A percentile compares a stretch with the other conserved stretches of the same genome.
These are phyloP conservation scores for Tiliacea aurago DNA, from an alignment of 2,888 invertebrate species.

Conservation along the genomic window DNA sequence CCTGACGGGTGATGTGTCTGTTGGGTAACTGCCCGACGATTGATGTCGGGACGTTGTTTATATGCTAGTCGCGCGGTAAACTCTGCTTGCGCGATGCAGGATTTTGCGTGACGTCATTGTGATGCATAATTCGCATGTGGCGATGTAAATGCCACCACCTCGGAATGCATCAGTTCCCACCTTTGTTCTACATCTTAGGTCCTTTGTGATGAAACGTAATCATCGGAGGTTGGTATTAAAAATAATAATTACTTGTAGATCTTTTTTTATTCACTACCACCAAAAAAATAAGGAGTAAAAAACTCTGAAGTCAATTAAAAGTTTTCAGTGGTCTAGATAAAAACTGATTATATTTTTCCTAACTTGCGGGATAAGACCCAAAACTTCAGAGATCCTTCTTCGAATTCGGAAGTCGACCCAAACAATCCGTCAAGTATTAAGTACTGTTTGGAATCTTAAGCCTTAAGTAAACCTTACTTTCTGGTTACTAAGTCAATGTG, in stretches of 20 bases:
- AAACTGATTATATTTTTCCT: slow-evolving; percentile 9
- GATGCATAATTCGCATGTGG: too few relatives aligned
- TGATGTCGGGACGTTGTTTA: too few relatives aligned
- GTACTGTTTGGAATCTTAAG: slow-evolving; percentile 37
- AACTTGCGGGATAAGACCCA: background rate
- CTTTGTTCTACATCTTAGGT: background rate
- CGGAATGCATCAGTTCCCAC: too few relatives aligned
- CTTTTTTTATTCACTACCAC: background rate
- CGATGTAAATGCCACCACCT: too few relatives aligned
- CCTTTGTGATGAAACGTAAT: too few relatives aligned
- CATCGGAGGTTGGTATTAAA: background rate
- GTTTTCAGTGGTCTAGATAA: background rate
- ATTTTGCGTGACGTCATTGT: too few relatives aligned
- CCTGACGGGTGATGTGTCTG: too few relatives aligned
- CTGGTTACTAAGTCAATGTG: slow-evolving; percentile 7
- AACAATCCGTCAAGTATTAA: slow-evolving; percentile 49
- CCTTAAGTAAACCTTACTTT: slow-evolving; percentile 13
- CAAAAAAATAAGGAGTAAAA: background rate
- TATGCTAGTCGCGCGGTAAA: too few relatives aligned
- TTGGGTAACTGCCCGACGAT: too few relatives aligned
- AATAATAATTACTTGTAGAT: background rate
- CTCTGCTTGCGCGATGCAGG: too few relatives aligned
- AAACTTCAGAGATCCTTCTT: slow-evolving; percentile 35
- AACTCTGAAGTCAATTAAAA: slow-evolving; percentile 11
- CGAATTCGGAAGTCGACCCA: slow-evolving; percentile 17